Base-by-base conservation (phyloP, 2,797 vertebrate genomes). In the Sebastiscus albofasciatus region DNA sequence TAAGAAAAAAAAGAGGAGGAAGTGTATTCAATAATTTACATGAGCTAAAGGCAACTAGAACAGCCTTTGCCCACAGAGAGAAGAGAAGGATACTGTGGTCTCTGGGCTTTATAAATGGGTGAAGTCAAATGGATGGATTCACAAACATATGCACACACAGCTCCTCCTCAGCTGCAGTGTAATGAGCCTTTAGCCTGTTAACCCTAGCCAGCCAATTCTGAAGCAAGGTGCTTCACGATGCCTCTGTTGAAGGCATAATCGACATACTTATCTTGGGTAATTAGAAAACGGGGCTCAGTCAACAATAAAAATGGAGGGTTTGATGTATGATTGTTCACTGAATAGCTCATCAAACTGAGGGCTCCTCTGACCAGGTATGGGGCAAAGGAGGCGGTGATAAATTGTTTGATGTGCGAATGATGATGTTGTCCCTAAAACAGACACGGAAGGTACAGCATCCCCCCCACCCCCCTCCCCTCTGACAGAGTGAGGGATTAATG, bases 401-500 rank as follows among this genome's bases (percentile, higher is more conserved):
- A 99, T 97, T 96, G 96, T 98, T 98, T 97, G 95, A 97, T 97
- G 96, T 96, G 95, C 92, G 94, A 97, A 96, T 97, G 96, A 97
- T 97, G 96, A 96, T 98, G 97, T 98, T 98, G 96, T 98, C 95
- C 96, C 95, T 97, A 97, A 98, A 97, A 96, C 96, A 97, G 97
- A 98, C 97, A 97, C 96, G 96, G 95, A 96, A 97, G 97, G 96
- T 98, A 97, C 96, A 97, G 96, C 91, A 93, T 94, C 55, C 59
- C 77, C 79, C 75, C 79, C 81, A n/a, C 24, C 24, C 2, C 74
- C 75, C 7, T 2, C 6, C 39, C 39, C 75, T 60, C 77, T 33
- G 95, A 96, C 96, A 97, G 97, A 97, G 97, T 96, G 97, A 98
- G 95, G 96, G 98, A 97, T 98, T 99, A 99, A 99, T 99, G 97